Evolutionary conservation across 2,888 invertebrate species (phyloP), one percentile per base, ranked within the genome.

Genomic region (Nasonia oneida): DNA sequence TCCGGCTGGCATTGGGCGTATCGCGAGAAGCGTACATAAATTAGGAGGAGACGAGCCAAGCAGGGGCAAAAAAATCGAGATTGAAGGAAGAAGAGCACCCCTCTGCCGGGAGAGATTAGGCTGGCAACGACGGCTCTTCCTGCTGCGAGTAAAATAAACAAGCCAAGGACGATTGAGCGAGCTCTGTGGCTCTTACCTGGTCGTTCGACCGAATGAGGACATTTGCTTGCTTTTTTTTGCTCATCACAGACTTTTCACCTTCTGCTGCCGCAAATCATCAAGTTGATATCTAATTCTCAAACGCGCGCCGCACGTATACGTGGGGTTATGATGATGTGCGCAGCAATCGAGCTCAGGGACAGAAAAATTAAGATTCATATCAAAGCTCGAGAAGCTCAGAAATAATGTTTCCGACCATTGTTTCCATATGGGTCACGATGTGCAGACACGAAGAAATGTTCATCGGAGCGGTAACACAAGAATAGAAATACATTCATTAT

Each of bases 111-210:
- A 53, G 37, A 74, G 79, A 84, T 84, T 79, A 74, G 79, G 37
- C 73, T 29, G 73, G 23, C 47, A 37, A 79, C 78, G 74, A 78
- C 18, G 18, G 18, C 53, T 53, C 23, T 15, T 73, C 47, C 29
- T 77, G 71, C 47, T 47, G 47, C 47, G 83, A 79, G 79, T 84
- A 78, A 84, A 84, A 79, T 84, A 74, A 83, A 84, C 79, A 83
- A 75, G 64, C 39, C 61, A 23, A 70, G 47, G 71, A 70, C 50
- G 73, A 42, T 71, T 23, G 18, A n/a, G 73, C 73, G 4, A n/a
- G 12, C 18, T 2, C 18, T 18, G 71, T 23, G 3, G 3, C 64
- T 64, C 23, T 64, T 15, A 23, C 53, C 53, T 53, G 2, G 64
- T 15, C n/a, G 29, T n/a, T 29, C 23, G 29, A 29, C 64, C 23